Evolutionary conservation across 2,888 invertebrate genomes (phyloP).

Genomic region (Arctia plantaginis): DNA sequence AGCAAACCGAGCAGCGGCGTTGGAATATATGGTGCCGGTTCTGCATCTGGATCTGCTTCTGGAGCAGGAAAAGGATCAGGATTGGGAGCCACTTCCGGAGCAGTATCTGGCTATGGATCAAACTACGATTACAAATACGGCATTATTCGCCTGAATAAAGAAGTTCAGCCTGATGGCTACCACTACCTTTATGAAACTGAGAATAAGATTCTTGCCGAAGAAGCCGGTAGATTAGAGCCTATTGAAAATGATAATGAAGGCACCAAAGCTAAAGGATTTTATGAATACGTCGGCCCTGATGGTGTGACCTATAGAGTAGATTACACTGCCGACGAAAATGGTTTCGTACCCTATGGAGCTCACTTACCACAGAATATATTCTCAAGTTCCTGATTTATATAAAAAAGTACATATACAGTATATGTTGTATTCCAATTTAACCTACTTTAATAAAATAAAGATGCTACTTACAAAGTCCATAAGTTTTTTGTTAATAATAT

Average conservation of each 20-base stretch:
- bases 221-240: conserved; percentile 74
- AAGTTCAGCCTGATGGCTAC: conserved; percentile 74
- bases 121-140: conserved; percentile 76
- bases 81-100: conserved; percentile 32
- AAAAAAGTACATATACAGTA: conserved; percentile 3
- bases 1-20: conserved; percentile 11
- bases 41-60: conserved; percentile 24
- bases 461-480: neutral
- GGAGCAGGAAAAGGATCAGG: conserved; percentile 17
- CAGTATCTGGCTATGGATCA: conserved; percentile 24
- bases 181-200: conserved; percentile 83
- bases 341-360: conserved; percentile 72
- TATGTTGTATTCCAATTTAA: neutral
- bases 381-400: conserved; percentile 25
- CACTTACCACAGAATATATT: conserved; percentile 71
- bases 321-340: conserved; percentile 81
- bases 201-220: conserved; percentile 81
- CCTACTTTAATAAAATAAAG: neutral
- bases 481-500: neutral
- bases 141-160: conserved; percentile 77
- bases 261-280: conserved; percentile 77
- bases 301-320: conserved; percentile 81
- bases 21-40: conserved; percentile 9
- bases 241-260: conserved; percentile 67
- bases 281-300: conserved; percentile 76